Evolutionary conservation across 2,888 invertebrate species (phyloP).

Genomic region (Atherix ibis): DNA sequence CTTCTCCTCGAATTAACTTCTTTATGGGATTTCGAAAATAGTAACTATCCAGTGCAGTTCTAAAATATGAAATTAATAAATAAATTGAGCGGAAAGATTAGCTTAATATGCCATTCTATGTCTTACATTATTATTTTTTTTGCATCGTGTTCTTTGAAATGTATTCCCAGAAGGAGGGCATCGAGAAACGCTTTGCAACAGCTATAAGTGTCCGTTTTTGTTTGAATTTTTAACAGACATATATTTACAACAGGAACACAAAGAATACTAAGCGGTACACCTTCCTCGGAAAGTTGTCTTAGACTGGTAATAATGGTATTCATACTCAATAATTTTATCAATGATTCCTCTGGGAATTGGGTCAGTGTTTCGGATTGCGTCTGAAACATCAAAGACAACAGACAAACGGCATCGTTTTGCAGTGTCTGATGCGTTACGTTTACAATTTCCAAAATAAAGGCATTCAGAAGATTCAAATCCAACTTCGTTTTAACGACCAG

Average conservation of each 20-base stretch:
- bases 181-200: slow-evolving; percentile 39
- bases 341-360: slow-evolving; percentile 36
- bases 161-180: slow-evolving; percentile 42
- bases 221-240: slow-evolving; percentile 36
- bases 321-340: slow-evolving; percentile 35
- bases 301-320: slow-evolving; percentile 37
- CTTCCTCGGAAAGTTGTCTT: slow-evolving; percentile 37
- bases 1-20: slow-evolving; percentile 20
- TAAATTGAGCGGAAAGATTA: no score
- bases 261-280: slow-evolving; percentile 41
- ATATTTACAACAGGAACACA: slow-evolving; percentile 39
- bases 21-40: neutral
- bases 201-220: slow-evolving; percentile 33
- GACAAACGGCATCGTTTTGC: slow-evolving; percentile 43
- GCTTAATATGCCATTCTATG: no score
- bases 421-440: slow-evolving; percentile 37
- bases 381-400: slow-evolving; percentile 55
- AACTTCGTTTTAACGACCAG: slow-evolving; percentile 48
- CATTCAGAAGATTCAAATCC: slow-evolving; percentile 38
- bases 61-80: no score
- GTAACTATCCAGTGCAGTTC: slow-evolving; percentile 34
- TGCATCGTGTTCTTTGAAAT: slow-evolving; percentile 39
- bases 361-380: slow-evolving; percentile 38
- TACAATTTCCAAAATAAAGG: slow-evolving; percentile 43
- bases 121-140: slow-evolving; percentile 38